Percentiles rank a stretch among this genome's conserved stretches.
Conservation (phyloP, 2,888 invertebrate species). For the Tachina fera region DNA sequence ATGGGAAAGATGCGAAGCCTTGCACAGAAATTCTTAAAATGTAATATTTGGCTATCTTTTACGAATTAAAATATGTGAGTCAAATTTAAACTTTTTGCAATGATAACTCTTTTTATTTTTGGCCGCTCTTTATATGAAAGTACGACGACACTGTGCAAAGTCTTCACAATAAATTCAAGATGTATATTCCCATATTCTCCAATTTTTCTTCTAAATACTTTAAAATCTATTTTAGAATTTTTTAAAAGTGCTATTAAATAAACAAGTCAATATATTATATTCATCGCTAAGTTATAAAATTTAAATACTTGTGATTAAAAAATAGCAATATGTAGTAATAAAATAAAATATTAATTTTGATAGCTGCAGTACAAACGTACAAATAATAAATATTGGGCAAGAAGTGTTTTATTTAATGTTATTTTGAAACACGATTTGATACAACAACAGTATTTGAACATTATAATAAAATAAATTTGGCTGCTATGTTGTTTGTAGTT, state of each 20-base stretch:
- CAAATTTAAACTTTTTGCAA: no score
- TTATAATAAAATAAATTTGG: slow-evolving; percentile 48
- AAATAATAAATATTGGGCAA: slow-evolving; percentile 26
- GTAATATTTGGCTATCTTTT: no score
- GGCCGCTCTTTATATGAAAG: no score
- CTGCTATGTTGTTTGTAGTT: slow-evolving; percentile 39
- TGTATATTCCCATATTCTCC: slow-evolving; percentile 31
- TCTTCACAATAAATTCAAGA: slow-evolving; percentile 66
- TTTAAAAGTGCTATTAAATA: slow-evolving; percentile 49
- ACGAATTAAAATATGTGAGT: no score
- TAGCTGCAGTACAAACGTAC: neutral
- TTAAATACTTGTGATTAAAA: slow-evolving; percentile 47
- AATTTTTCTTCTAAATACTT: neutral
- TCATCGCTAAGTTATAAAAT: slow-evolving; percentile 25
- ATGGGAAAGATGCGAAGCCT: no score
- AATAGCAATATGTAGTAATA: neutral
- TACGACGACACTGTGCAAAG: no score
- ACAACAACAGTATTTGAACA: slow-evolving; percentile 32
- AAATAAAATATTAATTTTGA: slow-evolving; percentile 10
- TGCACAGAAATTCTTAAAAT: no score
- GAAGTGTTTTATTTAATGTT: slow-evolving; percentile 56
- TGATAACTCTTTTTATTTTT: no score
- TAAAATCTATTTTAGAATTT: neutral
- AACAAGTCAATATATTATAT: slow-evolving; percentile 45
- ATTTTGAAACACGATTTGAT: slow-evolving; percentile 65